Evolutionary conservation across 1,140 invertebrate species (phyloP).

Genomic region (Sminthurides bifidus): DNA sequence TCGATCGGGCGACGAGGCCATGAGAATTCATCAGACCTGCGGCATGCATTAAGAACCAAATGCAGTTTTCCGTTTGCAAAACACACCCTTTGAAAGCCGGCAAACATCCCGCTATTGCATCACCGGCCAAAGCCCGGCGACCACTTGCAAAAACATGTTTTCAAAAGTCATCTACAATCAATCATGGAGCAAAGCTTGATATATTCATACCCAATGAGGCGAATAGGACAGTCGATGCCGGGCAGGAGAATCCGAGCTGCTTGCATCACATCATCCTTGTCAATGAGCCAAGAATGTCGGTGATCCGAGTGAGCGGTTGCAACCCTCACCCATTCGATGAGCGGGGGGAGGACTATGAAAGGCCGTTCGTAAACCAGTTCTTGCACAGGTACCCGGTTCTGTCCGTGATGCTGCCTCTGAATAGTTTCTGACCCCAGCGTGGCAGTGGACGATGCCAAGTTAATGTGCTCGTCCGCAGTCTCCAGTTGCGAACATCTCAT

Average conservation of each 20-base stretch:
- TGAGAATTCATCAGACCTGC: slow-evolving; percentile 28
- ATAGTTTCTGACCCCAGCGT: slow-evolving; percentile 17
- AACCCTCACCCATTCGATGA: slow-evolving; percentile 76
- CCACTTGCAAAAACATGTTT: background rate
- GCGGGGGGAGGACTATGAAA: slow-evolving; percentile 69
- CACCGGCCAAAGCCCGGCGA: background rate
- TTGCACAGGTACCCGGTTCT: slow-evolving; percentile 44
- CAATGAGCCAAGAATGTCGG: slow-evolving; percentile 60
- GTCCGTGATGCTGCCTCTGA: slow-evolving; percentile 27
- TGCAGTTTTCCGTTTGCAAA: background rate
- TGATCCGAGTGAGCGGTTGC: slow-evolving; percentile 68
- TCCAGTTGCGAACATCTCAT: slow-evolving; percentile 72
- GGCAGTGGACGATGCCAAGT: slow-evolving; percentile 16
- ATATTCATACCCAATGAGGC: slow-evolving; percentile 45
- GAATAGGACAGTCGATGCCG: slow-evolving; percentile 69
- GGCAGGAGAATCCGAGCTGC: slow-evolving; percentile 70
- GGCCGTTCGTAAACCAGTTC: slow-evolving; percentile 74
- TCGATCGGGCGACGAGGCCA: slow-evolving; percentile 39
- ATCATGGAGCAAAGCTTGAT: slow-evolving; percentile 3
- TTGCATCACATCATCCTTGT: slow-evolving; percentile 78
- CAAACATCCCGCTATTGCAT: background rate
- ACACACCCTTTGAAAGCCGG: background rate
- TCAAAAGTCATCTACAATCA: background rate
- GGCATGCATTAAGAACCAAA: no score
- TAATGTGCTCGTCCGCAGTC: slow-evolving; percentile 20